Base-by-base conservation (phyloP, 2,113 vertebrate species). In the Chlamydotis undulata region DNA sequence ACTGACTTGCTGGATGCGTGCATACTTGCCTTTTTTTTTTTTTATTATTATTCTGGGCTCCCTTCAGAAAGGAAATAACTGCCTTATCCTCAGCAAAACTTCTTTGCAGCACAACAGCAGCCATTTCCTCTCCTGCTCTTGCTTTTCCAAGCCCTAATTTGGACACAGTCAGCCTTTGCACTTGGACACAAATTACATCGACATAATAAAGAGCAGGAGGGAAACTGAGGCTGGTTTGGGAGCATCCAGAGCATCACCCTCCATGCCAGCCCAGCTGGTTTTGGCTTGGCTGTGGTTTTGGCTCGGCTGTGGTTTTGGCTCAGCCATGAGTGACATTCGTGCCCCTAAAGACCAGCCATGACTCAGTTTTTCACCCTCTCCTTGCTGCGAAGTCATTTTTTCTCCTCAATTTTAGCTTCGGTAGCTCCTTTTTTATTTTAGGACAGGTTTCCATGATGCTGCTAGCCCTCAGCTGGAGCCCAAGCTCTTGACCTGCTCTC, bases 301-400 rank as follows among this genome's bases (percentile, higher is more conserved):
- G 16, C 39, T 89, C 5, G 2, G 23, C 28, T 3, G 0, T 31
- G 24, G 19, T 67, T 89, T 89, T 83, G 11, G 16, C 41, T 89
- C 7, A 0, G 19, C 49, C 0, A 0, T 33, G 15, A 0, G 0
- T n/a, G 63, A 71, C 83, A 41, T 63, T 37, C 14, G 0, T 10
- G 17, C 76, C 49, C n/a, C 49, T 37, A 57, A n/a, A 76, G 47
- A 59, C 13, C 15, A 14, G 19, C 22, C 47, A 56, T 24, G 28
- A 16, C 65, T 81, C 78, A 26, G 7, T 35, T 4, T 64, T 19
- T 63, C 75, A 28, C 28, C 18, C 1, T 39, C 16, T 68, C 21
- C 49, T 76, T 52, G 53, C 37, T 41, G 37, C 1, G 10, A 41
- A 77, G 19, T 63, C 0, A 2, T 74, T 96, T 95, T 43, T 57